A percentile compares a stretch with the other conserved stretches of the same genome.
Conservation (phyloP, 2,888 invertebrate species). For the Portevinia maculata region DNA sequence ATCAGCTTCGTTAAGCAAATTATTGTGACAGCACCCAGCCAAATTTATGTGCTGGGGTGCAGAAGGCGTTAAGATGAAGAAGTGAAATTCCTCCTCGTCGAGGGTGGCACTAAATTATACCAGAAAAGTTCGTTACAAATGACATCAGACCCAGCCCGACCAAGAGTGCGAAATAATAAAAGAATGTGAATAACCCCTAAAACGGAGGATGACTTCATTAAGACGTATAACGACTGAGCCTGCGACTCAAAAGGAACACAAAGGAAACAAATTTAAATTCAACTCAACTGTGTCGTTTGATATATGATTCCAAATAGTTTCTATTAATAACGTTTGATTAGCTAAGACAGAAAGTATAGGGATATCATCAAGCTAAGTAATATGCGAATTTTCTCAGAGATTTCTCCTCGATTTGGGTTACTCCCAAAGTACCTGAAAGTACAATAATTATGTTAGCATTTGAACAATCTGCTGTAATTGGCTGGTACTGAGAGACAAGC, state of each 20-base stretch:
- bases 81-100: slow-evolving; percentile 29
- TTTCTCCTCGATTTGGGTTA: slow-evolving; percentile 54
- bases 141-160: slow-evolving; percentile 52
- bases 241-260: neutral
- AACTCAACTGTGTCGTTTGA: slow-evolving; percentile 20
- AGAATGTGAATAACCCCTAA: slow-evolving; percentile 7
- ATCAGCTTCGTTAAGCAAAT: slow-evolving; percentile 69
- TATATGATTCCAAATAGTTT: slow-evolving; percentile 14
- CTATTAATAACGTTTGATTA: slow-evolving; percentile 48
- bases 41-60: slow-evolving; percentile 57
- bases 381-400: slow-evolving; percentile 50
- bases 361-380: slow-evolving; percentile 35
- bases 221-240: slow-evolving; percentile 3
- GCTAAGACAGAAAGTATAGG: slow-evolving; percentile 27
- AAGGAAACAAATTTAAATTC: slow-evolving; percentile 9
- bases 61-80: slow-evolving; percentile 59
- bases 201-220: slow-evolving; percentile 57
- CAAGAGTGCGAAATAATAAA: slow-evolving; percentile 27
- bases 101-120: slow-evolving; percentile 56
- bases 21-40: slow-evolving; percentile 64
- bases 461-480: slow-evolving; percentile 53
- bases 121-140: slow-evolving; percentile 65
- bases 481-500: neutral
- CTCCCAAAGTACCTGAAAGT: slow-evolving; percentile 20
- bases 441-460: slow-evolving; percentile 34